Percentiles rank a stretch among this genome's conserved stretches.
Conservation (phyloP, 1,140 invertebrate genomes). For the Nasonia vitripennis region DNA sequence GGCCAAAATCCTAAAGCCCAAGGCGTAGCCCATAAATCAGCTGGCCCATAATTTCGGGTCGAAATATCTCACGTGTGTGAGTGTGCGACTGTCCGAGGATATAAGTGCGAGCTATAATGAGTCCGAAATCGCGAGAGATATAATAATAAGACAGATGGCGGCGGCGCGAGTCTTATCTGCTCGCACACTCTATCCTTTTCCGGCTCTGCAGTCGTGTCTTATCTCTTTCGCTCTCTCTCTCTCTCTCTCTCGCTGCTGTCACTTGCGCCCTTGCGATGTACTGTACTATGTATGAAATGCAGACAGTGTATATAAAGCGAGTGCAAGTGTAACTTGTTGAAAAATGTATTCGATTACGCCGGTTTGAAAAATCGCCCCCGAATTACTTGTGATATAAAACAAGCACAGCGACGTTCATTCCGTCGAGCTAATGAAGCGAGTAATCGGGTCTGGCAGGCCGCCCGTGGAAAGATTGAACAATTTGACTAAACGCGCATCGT, state of each 20-base stretch:
- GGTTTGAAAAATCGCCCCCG: not conserved
- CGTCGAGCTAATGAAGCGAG: no score
- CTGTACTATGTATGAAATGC: not conserved
- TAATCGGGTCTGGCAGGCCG: no score
- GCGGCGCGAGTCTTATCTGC: not conserved
- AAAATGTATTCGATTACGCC: not conserved
- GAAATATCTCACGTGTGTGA: not conserved
- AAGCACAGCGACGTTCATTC: no score
- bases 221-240: not conserved
- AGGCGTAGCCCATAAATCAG: slow-evolving; percentile 40
- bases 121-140: no score
- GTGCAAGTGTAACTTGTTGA: not conserved
- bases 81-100: no score
- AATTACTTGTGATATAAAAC: no score
- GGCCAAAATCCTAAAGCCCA: slow-evolving; percentile 35
- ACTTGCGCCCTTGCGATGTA: not conserved
- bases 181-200: no score
- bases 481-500: no score
- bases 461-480: no score
- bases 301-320: not conserved
- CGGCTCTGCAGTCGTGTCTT: not conserved
- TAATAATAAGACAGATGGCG: no score
- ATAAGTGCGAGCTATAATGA: no score
- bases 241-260: not conserved
- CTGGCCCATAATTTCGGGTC: slow-evolving; percentile 34